Evolutionary conservation across 1,140 invertebrate species (phyloP).

Genomic region (Trichomalopsis sarcophagae): DNA sequence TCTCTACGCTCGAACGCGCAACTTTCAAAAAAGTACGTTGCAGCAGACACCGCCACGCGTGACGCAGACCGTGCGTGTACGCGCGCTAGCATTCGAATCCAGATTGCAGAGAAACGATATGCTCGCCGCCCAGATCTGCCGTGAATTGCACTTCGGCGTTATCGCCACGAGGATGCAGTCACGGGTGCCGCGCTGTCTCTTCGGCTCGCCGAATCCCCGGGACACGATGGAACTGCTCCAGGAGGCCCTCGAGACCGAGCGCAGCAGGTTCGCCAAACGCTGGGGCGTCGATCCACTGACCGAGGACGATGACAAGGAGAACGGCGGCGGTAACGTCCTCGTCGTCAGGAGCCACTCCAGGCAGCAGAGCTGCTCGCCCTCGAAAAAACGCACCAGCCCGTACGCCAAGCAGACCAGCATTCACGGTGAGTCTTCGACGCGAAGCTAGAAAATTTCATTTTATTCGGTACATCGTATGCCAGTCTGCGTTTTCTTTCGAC

Average conservation of each 20-base stretch:
- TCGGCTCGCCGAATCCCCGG: slow-evolving; percentile 66
- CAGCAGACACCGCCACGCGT: not conserved
- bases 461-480: slow-evolving; percentile 44
- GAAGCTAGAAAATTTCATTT: not conserved
- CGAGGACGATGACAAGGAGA: slow-evolving; percentile 69
- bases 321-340: slow-evolving; percentile 54
- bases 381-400: slow-evolving; percentile 58
- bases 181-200: slow-evolving; percentile 69
- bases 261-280: slow-evolving; percentile 64
- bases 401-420: slow-evolving; percentile 70
- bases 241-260: slow-evolving; percentile 67
- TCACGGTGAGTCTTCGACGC: slow-evolving; percentile 63
- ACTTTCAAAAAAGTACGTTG: slow-evolving; percentile 24
- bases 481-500: slow-evolving; percentile 19
- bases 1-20: not conserved
- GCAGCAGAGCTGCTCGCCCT: slow-evolving; percentile 58
- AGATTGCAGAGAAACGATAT: slow-evolving; percentile 53
- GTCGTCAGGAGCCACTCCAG: slow-evolving; percentile 52
- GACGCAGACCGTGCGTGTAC: not conserved
- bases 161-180: slow-evolving; percentile 63
- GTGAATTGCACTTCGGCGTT: slow-evolving; percentile 68
- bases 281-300: slow-evolving; percentile 69
- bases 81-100: not conserved
- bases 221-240: slow-evolving; percentile 69
- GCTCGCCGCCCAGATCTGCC: slow-evolving; percentile 68